These are phyloP conservation scores for Eira barbara DNA, from an alignment of 2,113 vertebrate species.

Conservation along the genomic window DNA sequence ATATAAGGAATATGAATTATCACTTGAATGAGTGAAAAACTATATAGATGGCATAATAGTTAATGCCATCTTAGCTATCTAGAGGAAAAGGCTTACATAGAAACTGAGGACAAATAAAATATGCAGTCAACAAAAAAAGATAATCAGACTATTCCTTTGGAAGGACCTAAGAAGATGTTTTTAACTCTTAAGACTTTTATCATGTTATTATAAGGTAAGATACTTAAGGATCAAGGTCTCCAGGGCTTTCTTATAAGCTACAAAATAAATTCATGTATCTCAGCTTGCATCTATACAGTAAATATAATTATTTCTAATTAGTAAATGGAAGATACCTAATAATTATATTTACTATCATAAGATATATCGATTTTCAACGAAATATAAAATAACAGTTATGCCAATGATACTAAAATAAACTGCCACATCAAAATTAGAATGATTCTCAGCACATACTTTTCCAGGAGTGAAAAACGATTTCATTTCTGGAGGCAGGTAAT, in stretches of 20 bases:
- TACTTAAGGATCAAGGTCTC: background rate
- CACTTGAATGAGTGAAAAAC: background rate
- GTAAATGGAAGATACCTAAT: background rate
- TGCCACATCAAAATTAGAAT: constrained; percentile 32
- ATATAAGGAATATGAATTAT: background rate
- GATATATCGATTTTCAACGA: constrained; percentile 4
- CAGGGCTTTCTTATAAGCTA: constrained; percentile 5
- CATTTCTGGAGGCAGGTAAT: constrained; percentile 98
- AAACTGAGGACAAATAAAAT: background rate
- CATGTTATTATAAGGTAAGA: background rate
- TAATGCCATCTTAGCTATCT: background rate
- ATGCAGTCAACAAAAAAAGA: background rate
- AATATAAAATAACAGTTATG: constrained; percentile 15
- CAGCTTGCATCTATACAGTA: background rate
- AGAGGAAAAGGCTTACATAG: background rate
- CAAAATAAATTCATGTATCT: background rate
- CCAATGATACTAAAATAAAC: constrained; percentile 48
- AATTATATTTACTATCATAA: constrained; percentile 5
- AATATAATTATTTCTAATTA: constrained; percentile 7
- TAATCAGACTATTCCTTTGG: background rate
- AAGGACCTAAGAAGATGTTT: background rate
- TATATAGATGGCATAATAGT: background rate
- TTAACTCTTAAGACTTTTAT: background rate
- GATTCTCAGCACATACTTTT: constrained; percentile 87
- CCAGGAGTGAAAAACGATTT: constrained; percentile 98